These are phyloP conservation scores for Ephialtes manifestator DNA, from an alignment of 2,888 invertebrate genomes.

Conservation along the genomic window DNA sequence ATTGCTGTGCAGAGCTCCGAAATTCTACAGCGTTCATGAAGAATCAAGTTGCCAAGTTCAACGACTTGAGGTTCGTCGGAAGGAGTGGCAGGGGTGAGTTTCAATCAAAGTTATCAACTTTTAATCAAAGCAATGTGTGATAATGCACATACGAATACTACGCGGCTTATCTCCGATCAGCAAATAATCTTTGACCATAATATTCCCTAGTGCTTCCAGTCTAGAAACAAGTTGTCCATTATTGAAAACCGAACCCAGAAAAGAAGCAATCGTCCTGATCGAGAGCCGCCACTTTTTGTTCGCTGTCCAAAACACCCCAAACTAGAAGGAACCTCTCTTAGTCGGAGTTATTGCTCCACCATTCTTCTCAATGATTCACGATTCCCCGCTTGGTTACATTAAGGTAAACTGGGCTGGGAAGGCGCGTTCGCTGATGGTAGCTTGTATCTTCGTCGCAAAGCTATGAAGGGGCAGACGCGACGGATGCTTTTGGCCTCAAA, in stretches of 20 bases:
- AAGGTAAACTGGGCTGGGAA: slow-evolving; percentile 72
- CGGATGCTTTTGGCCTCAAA: slow-evolving; percentile 48
- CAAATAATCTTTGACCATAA: background rate
- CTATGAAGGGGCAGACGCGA: slow-evolving; percentile 71
- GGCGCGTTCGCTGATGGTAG: slow-evolving; percentile 78
- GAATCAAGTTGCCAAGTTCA: slow-evolving; percentile 99
- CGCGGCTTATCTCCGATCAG: background rate
- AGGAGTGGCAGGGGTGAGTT: slow-evolving; percentile 97
- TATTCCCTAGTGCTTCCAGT: too few relatives aligned
- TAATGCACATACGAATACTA: background rate
- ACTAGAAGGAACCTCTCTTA: slow-evolving; percentile 52
- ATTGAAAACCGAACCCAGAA: background rate
- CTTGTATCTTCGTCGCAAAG: slow-evolving; percentile 78
- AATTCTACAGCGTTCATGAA: slow-evolving; percentile 98
- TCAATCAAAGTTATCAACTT: background rate
- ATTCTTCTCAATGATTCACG: slow-evolving; percentile 79
- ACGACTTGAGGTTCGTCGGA: slow-evolving; percentile 98
- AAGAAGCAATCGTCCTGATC: slow-evolving; percentile 23
- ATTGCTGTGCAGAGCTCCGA: slow-evolving; percentile 96
- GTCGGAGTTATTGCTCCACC: slow-evolving; percentile 67
- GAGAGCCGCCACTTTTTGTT: slow-evolving; percentile 7
- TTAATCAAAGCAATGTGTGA: background rate
- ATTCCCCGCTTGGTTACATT: slow-evolving; percentile 75
- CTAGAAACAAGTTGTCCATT: background rate
- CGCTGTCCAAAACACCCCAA: slow-evolving; percentile 4